Evolutionary conservation across 2,797 vertebrate genomes (phyloP).

Genomic region (Peromyscus nudipes): DNA sequence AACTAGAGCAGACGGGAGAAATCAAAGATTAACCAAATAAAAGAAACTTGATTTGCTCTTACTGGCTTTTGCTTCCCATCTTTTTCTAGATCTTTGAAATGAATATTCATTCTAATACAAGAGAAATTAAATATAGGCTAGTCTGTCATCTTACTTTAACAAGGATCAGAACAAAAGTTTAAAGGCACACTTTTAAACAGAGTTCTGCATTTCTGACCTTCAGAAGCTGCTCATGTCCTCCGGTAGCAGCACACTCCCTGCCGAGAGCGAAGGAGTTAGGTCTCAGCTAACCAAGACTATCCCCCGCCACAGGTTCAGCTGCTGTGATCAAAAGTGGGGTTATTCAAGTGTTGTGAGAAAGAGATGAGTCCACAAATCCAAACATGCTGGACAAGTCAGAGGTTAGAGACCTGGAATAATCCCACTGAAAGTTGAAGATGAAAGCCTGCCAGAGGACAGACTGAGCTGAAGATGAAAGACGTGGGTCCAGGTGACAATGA

Average conservation of each 20-base stretch:
- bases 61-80: constrained; percentile 31
- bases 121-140: constrained; percentile 23
- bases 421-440: neutral
- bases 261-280: neutral
- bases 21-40: constrained; percentile 29
- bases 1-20: neutral
- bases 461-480: neutral
- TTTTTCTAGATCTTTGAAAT: constrained; percentile 50
- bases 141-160: constrained; percentile 51
- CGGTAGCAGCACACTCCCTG: neutral
- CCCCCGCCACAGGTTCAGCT: neutral
- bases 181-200: neutral
- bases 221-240: neutral
- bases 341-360: neutral
- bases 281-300: neutral
- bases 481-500: neutral
- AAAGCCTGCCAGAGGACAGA: neutral
- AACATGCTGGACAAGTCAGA: neutral
- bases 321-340: neutral
- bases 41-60: constrained; percentile 27
- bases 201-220: neutral
- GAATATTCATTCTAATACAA: constrained; percentile 57
- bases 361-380: neutral
- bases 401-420: neutral
- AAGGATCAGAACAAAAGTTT: constrained; percentile 13